Base-by-base conservation (phyloP, 2,888 invertebrate species). In the Kuschelorhynchus macadamiae region DNA sequence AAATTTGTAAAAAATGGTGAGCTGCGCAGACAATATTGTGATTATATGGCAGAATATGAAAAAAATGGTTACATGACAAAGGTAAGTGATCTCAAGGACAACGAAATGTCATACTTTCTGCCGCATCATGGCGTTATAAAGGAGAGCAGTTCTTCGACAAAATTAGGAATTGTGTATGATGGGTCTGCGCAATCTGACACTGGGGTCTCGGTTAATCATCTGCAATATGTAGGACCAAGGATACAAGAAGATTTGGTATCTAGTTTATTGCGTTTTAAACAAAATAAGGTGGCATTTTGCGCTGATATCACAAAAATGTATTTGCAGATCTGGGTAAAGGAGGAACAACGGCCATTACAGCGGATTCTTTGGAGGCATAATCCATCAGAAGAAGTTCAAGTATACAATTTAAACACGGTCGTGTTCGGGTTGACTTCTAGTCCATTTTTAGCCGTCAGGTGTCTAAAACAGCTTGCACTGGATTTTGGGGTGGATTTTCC, bases 291-390 rank as follows among this genome's bases (percentile, higher is more conserved):
- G 32, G 20, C 14, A 12, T 42, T 60, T 42, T 68, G 67, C 5
- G 70, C 61, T 1, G 73, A 75, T 39, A 65, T 76, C 8, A 32
- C 46, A n/a, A 74, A 73, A 62, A 75, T 74, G 73, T 75, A 69
- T 56, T 44, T 72, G 9, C 69, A 69, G 47, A 52, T 73, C 1
- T 21, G 56, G 1, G 56, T 69, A 16, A 60, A 64, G 12, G 42
- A 47, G 2, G 47, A 59, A 16, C 21, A 66, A 11, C 11, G 25
- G 7, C 17, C 5, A 12, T 55, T 30, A 33, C 69, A 69, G 25
- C 32, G 47, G 1, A 66, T 69, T 16, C 16, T 69, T 14, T 71
- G 67, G 57, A 46, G 63, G 25, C 32, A 39, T n/a, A 30, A 50
- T 33, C 25, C 21, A 4, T 9, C 32, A 1, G 55, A 42, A n/a